These are phyloP conservation scores for Empidonax traillii DNA, from an alignment of 2,113 vertebrate species.

Conservation along the genomic window DNA sequence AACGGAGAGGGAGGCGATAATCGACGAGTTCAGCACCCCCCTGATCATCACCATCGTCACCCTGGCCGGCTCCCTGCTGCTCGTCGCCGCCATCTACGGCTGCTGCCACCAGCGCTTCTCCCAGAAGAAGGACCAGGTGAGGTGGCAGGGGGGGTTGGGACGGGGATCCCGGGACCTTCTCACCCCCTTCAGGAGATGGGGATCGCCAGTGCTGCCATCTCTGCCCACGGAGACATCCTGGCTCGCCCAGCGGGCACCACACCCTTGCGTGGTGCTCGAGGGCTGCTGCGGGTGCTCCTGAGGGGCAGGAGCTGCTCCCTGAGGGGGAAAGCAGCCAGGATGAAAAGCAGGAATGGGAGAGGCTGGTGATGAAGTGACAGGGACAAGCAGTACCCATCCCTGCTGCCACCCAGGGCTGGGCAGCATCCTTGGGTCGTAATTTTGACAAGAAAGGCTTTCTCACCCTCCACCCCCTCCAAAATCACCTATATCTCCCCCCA, in stretches of 20 bases:
- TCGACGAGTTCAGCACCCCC: slow-evolving; percentile 73
- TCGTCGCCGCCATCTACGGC: slow-evolving; percentile 72
- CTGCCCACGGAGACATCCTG: background rate
- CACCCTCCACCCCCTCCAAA: background rate
- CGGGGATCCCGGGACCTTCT: background rate
- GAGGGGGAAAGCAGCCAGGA: background rate
- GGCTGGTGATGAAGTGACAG: background rate
- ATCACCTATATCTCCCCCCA: background rate
- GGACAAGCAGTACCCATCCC: background rate
- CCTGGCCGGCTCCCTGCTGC: slow-evolving; percentile 75
- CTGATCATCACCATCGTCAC: slow-evolving; percentile 80
- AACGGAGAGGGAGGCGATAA: background rate
- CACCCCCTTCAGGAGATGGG: background rate
- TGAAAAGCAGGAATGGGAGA: background rate
- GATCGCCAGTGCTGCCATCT: background rate
- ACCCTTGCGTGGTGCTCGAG: background rate
- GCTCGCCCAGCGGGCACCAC: background rate
- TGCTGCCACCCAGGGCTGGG: background rate
- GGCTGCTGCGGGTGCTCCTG: background rate
- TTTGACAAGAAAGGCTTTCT: background rate
- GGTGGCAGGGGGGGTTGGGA: background rate
- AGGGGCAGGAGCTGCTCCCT: background rate
- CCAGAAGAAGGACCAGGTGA: slow-evolving; percentile 79
- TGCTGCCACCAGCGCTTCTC: slow-evolving; percentile 80
- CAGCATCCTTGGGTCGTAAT: background rate